Base-by-base conservation (phyloP, 2,797 vertebrate genomes). In the Denticeps clupeoides region DNA sequence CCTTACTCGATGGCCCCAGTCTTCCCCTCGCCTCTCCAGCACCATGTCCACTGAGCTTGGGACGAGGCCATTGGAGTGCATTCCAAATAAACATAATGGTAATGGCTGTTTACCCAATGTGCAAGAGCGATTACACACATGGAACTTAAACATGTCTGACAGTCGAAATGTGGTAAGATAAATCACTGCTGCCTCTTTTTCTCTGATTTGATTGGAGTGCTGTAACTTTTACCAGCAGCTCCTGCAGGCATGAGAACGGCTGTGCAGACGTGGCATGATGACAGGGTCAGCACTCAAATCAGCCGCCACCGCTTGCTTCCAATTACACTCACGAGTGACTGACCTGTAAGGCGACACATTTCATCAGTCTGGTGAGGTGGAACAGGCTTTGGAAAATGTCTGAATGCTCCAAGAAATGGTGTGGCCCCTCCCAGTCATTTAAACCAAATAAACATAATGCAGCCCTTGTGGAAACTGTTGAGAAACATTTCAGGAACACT, bases 71-170 rank as follows among this genome's bases (percentile, higher is more conserved):
- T 57, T 41, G 28, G 65, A 65, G 59, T 58, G 71, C 35, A 75
- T 74, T 83, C 58, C 77, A 81, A 84, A 83, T 81, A 84, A 82
- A 82, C 79, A 80, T 66, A 53, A 54, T 65, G 58, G 65, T 82
- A 79, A 84, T 80, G 74, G 74, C 64, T 82, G 74, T 81, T 83
- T 83, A 75, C 79, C 58, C 64, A 76, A 67, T 69, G 74, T 62
- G 74, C 66, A 67, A 74, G 70, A 78, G 70, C 71, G 70, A 81
- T 81, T 81, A 78, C 59, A 60, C 22, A 45, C 47, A 24, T 66
- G 60, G 69, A 83, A 82, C 72, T 80, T 82, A 80, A 84, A 84
- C 78, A 83, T 77, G 71, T 80, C 62, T 82, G 82, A 82, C 79
- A 82, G 72, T 72, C 42, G 70, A 79, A 84, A 82, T 69, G 65